Evolutionary conservation across 2,113 vertebrate species (phyloP).

Genomic region (Stomatorhinus ivindoensis): DNA sequence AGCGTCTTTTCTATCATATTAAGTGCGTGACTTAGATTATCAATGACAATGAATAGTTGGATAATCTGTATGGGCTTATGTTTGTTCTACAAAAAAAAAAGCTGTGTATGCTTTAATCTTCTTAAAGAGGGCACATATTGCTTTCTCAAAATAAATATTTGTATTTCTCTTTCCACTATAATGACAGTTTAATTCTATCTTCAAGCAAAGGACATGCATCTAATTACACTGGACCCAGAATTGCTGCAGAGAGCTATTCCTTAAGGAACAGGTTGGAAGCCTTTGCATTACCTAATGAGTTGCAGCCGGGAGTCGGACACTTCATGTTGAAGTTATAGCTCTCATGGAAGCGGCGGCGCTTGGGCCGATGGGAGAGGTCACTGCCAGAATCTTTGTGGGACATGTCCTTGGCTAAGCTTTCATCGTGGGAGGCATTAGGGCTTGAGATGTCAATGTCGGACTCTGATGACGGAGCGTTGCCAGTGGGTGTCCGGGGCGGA

Average conservation of each 20-base stretch:
- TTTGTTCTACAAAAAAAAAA: background rate
- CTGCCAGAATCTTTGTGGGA: conserved; percentile 88
- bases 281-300: conserved; percentile 76
- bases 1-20: background rate
- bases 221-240: background rate
- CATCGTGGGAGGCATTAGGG: conserved; percentile 90
- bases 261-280: background rate
- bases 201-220: background rate
- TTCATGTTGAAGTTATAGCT: conserved; percentile 99
- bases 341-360: conserved; percentile 93
- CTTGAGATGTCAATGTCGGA: conserved; percentile 98
- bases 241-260: background rate
- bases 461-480: conserved; percentile 96
- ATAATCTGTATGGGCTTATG: background rate
- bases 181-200: background rate
- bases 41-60: no score
- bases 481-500: conserved; percentile 90
- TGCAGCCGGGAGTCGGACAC: conserved; percentile 93
- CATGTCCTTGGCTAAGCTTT: conserved; percentile 86
- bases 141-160: no score
- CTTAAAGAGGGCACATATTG: no score
- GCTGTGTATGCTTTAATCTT: background rate
- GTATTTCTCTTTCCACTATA: background rate
- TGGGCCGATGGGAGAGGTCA: conserved; percentile 89
- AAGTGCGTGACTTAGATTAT: background rate